Conservation (phyloP, 1,140 invertebrate species). For the Pomacea maculata region DNA sequence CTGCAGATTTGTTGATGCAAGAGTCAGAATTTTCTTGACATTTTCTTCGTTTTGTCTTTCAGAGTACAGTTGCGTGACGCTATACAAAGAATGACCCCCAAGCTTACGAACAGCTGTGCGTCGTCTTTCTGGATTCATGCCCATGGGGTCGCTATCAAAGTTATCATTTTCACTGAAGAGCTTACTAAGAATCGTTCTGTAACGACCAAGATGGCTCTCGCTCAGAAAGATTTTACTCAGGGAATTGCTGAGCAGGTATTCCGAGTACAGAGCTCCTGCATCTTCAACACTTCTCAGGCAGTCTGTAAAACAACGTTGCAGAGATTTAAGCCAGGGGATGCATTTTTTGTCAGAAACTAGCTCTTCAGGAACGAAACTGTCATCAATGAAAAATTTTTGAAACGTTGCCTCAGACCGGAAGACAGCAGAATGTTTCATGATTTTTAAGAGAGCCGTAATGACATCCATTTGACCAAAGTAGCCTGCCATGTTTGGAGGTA, state of each 20-base stretch:
- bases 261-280: no score
- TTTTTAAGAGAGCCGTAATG: constrained; percentile 25
- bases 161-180: constrained; percentile 1
- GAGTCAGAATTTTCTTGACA: not conserved
- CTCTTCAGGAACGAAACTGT: not conserved
- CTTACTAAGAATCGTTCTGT: not conserved
- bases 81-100: constrained; percentile 13
- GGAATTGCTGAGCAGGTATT: not conserved
- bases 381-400: constrained; percentile 31
- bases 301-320: constrained; percentile 20
- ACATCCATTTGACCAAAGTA: constrained; percentile 38
- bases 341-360: constrained; percentile 2
- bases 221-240: constrained; percentile 1
- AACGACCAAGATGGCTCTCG: constrained; percentile 6
- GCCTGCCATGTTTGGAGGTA: constrained; percentile 30
- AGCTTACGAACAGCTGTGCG: not conserved
- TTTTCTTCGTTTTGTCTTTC: not conserved
- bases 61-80: not conserved
- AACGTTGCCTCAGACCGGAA: constrained; percentile 20
- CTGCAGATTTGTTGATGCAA: constrained; percentile 3
- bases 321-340: constrained; percentile 20
- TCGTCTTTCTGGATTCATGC: constrained; percentile 14
- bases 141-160: not conserved
- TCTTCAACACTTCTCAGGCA: constrained; percentile 25
- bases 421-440: constrained; percentile 18